These are phyloP conservation scores for Drosophila affinis DNA, from an alignment of 2,888 invertebrate genomes.

Conservation along the genomic window DNA sequence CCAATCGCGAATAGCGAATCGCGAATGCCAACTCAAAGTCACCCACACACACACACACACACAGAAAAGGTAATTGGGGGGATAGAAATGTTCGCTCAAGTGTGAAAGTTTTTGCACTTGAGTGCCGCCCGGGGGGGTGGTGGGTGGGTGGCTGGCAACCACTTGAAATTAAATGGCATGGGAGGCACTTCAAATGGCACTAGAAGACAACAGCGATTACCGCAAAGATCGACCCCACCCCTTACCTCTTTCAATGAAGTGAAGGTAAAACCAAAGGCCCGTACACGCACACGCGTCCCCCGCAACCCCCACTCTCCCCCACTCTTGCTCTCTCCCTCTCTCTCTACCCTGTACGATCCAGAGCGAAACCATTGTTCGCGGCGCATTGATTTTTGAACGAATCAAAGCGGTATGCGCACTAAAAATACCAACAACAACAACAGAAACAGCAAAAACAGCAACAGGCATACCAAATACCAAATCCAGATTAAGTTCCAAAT, in stretches of 20 bases:
- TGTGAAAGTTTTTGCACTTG: slow-evolving; percentile 44
- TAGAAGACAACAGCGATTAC: slow-evolving; percentile 67
- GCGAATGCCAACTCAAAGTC: slow-evolving; percentile 37
- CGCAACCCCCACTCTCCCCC: background rate
- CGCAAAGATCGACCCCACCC: slow-evolving; percentile 17
- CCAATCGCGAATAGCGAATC: slow-evolving; percentile 27
- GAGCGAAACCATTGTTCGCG: slow-evolving; percentile 48
- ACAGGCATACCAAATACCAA: slow-evolving; percentile 47
- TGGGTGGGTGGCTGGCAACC: slow-evolving; percentile 43
- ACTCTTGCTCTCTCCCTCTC: background rate
- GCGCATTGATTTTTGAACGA: slow-evolving; percentile 80
- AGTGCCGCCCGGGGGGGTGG: slow-evolving; percentile 39
- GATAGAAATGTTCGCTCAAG: slow-evolving; percentile 4
- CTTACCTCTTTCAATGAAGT: slow-evolving; percentile 10
- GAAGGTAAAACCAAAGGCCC: slow-evolving; percentile 64
- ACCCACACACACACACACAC: slow-evolving; percentile 1
- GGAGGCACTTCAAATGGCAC: slow-evolving; percentile 47
- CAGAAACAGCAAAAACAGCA: slow-evolving; percentile 67
- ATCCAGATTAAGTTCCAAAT: slow-evolving; percentile 72
- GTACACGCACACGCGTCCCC: slow-evolving; percentile 38
- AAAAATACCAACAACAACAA: slow-evolving; percentile 78
- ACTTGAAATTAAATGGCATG: slow-evolving; percentile 73
- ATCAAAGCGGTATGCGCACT: slow-evolving; percentile 81
- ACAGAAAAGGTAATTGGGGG: slow-evolving; percentile 31
- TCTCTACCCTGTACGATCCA: slow-evolving; percentile 17